Evolutionary conservation across 2,888 invertebrate genomes (phyloP).

Genomic region (Tetragnatha montana): DNA sequence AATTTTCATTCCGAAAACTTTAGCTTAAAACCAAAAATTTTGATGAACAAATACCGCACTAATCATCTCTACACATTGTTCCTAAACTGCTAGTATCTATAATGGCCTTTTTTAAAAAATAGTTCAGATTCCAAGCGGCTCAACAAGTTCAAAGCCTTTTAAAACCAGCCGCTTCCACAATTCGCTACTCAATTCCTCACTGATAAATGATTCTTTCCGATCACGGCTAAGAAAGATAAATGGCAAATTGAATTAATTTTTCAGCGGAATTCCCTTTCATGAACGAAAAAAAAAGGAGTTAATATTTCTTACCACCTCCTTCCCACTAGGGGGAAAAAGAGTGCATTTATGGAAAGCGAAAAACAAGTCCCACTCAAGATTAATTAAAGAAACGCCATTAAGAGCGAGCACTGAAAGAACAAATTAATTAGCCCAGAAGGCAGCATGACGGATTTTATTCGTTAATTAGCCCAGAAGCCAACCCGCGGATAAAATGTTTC

Average conservation of each 20-base stretch:
- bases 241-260: not conserved
- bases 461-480: constrained; percentile 31
- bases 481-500: constrained; percentile 2
- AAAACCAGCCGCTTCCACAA: not conserved
- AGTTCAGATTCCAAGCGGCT: not conserved
- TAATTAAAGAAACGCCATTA: not conserved
- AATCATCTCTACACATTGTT: too few species aligned
- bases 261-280: not conserved
- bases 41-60: too few species aligned
- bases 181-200: not conserved
- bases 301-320: not conserved
- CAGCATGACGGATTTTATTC: constrained; percentile 21
- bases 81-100: too few species aligned
- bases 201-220: not conserved
- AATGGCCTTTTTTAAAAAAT: too few species aligned
- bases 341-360: not conserved
- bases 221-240: not conserved
- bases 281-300: not conserved
- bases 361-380: not conserved
- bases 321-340: not conserved
- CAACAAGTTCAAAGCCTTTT: not conserved
- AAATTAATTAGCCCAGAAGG: constrained; percentile 38
- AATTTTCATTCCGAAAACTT: too few species aligned
- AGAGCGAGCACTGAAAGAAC: constrained; percentile 23
- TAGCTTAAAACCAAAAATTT: too few species aligned